Base-by-base conservation (phyloP, 2,113 vertebrate genomes). In the Opisthocomus hoazin region DNA sequence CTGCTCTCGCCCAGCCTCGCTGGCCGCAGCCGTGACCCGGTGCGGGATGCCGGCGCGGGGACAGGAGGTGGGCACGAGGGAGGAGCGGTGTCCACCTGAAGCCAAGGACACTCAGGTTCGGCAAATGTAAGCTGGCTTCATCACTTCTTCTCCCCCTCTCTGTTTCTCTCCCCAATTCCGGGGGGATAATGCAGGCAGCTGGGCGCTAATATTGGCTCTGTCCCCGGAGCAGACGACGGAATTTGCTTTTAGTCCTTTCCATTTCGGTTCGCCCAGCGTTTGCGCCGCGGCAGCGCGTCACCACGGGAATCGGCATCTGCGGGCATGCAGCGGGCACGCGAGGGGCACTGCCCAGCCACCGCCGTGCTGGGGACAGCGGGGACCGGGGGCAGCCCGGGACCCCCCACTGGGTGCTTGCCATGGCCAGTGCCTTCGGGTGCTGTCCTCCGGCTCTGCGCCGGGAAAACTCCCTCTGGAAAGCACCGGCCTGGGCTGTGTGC, bases 1-100 rank as follows among this genome's bases (percentile, higher is more conserved):
- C 53, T 6, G 30, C 65, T 39, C 18, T 9, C 6, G 3, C 14
- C 39, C 20, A 12, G 53, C n/a, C 29, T 5, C 4, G 2, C 26
- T 2, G 17, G 12, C 41, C n/a, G 22, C 23, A 0, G 36, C 36
- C 26, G 27, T 0, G 29, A 27, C 3, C 1, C 1, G 21, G 24
- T 9, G 46, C 2, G 4, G 53, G 61, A 6, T 43, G 53, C 41
- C 1, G 2, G 36, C 6, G 2, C 8, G 22, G 23, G 6, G 26
- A 1, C 19, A 5, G 60, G 54, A 29, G 27, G 9, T 13, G 58
- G 22, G 30, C 60, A 3, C 27, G 4, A 7, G 54, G 26, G 10
- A 11, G 4, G 8, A 23, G 15, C 1, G 23, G 2, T 27, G 56
- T 5, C 27, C 68, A 1, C 15, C 0, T 6, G 9, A 2, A 20